Evolutionary conservation across 2,888 invertebrate species (phyloP).

Genomic region (Polietes domitor): DNA sequence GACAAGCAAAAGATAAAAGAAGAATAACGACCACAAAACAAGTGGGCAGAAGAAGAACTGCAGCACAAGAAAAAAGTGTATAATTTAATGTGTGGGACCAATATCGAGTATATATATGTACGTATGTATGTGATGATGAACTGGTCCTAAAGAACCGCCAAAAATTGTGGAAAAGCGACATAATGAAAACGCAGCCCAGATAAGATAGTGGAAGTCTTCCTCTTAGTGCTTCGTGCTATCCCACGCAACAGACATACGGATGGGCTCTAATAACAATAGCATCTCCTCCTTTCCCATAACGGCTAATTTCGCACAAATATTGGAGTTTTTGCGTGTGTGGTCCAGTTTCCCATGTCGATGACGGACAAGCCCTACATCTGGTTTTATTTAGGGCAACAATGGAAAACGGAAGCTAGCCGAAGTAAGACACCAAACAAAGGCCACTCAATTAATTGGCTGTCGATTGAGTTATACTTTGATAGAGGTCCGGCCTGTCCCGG

Average conservation of each 20-base stretch:
- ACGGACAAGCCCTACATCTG: no score
- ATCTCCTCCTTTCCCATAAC: constrained; percentile 45
- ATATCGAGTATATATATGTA: no score
- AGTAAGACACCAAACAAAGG: constrained; percentile 25
- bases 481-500: not conserved
- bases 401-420: constrained; percentile 52
- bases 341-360: constrained; percentile 32
- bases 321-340: constrained; percentile 45
- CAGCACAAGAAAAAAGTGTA: not conserved
- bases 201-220: not conserved
- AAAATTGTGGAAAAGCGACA: not conserved
- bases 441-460: constrained; percentile 33
- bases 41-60: constrained; percentile 50
- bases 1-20: constrained; percentile 26
- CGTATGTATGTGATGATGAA: constrained; percentile 23
- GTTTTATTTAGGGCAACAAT: constrained; percentile 4
- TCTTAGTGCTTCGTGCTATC: no score
- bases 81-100: constrained; percentile 32
- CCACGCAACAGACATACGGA: not conserved
- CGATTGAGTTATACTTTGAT: constrained; percentile 47
- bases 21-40: constrained; percentile 43
- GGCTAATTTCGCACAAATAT: constrained; percentile 10
- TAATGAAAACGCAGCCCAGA: not conserved
- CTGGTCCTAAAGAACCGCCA: constrained; percentile 18
- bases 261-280: not conserved